phyloP scores from a whole-genome alignment of 2,888 invertebrate genomes.

The Lamellibrachia columna region DNA sequence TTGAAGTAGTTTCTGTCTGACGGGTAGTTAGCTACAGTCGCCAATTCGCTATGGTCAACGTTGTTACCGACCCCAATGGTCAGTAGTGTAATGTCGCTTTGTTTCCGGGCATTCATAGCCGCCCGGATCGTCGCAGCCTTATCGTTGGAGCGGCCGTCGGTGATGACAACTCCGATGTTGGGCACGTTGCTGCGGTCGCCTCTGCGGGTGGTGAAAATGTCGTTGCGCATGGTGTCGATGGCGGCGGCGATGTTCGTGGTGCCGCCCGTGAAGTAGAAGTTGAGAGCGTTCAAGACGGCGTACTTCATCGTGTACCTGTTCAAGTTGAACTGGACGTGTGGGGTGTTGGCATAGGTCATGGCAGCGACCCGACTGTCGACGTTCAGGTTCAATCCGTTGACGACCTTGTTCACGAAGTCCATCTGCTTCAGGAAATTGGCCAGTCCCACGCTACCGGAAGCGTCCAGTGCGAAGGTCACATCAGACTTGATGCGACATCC shows the following conservation, averaged over 20 bases:
- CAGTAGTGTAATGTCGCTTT: slow-evolving; percentile 30
- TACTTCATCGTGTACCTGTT: neutral
- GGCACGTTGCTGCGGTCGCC: slow-evolving; percentile 50
- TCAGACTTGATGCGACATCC: slow-evolving; percentile 34
- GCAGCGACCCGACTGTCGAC: slow-evolving; percentile 25
- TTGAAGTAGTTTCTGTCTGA: slow-evolving; percentile 12
- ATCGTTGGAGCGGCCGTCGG: slow-evolving; percentile 63
- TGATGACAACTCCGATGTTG: slow-evolving; percentile 63
- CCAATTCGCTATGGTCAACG: slow-evolving; percentile 21
- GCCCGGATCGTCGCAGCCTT: slow-evolving; percentile 54
- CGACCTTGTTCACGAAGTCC: slow-evolving; percentile 27
- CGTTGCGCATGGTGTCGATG: slow-evolving; percentile 25
- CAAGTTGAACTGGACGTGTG: slow-evolving; percentile 27
- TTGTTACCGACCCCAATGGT: slow-evolving; percentile 35
- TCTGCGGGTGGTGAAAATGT: slow-evolving; percentile 24
- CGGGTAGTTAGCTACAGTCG: slow-evolving; percentile 31
- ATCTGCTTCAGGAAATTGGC: slow-evolving; percentile 31
- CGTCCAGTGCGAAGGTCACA: slow-evolving; percentile 30
- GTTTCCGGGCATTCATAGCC: slow-evolving; percentile 54
- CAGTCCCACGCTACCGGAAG: slow-evolving; percentile 30
- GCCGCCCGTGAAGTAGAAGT: slow-evolving; percentile 33
- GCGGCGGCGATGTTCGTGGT: slow-evolving; percentile 37
- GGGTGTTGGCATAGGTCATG: slow-evolving; percentile 27
- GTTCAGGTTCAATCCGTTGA: slow-evolving; percentile 25
- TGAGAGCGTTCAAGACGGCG: slow-evolving; percentile 33